Evolutionary conservation across 2,113 vertebrate species (phyloP).

Genomic region (Chinchilla lanigera): DNA sequence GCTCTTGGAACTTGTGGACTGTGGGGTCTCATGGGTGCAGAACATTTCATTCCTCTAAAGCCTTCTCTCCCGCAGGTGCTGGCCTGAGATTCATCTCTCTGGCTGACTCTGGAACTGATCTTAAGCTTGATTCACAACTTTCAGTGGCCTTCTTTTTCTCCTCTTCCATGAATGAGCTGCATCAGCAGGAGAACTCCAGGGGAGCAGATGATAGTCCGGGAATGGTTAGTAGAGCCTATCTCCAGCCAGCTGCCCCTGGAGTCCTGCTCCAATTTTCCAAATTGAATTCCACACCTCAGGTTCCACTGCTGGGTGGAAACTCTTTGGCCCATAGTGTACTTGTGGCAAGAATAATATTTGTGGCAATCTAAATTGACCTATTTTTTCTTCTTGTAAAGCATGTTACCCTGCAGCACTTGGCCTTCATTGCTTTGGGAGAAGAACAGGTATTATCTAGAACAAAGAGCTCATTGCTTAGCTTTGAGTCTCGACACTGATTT

Average conservation of each 20-base stretch:
- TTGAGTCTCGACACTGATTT: neutral
- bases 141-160: neutral
- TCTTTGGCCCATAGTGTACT: neutral
- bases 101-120: neutral
- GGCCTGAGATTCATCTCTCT: neutral
- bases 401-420: neutral
- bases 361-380: conserved; percentile 42
- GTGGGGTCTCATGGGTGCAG: accelerated
- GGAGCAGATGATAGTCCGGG: neutral
- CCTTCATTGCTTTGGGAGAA: conserved; percentile 6
- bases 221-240: neutral
- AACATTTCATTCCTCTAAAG: too few relatives aligned
- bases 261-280: neutral
- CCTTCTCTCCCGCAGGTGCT: neutral
- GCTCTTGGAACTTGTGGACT: neutral
- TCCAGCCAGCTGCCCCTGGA: neutral
- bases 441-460: neutral
- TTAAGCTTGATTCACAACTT: neutral
- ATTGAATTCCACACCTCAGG: neutral
- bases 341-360: conserved; percentile 32
- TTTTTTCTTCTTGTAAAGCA: neutral
- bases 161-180: neutral
- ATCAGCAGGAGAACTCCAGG: neutral
- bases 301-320: neutral
- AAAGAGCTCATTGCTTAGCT: conserved; percentile 10